Evolutionary conservation across 2,797 vertebrate species (phyloP).

Genomic region (Pogoniulus pusillus): DNA sequence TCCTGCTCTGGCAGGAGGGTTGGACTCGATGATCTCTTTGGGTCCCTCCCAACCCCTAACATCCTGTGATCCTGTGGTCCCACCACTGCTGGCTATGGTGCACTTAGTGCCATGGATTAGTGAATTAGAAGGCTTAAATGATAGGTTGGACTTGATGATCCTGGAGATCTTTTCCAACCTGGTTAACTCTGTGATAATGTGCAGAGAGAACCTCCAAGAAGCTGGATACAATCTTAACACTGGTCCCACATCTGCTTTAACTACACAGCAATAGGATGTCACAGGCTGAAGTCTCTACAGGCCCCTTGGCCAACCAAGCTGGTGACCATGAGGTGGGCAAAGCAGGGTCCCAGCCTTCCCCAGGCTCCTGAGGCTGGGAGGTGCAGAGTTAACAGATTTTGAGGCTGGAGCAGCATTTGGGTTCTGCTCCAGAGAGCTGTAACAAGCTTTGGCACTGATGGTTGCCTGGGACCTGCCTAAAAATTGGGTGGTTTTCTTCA

Average conservation of each 20-base stretch:
- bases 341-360: not conserved
- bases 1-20: no score
- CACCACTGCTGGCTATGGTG: rapidly evolving
- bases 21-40: no score
- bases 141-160: no score
- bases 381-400: rapidly evolving
- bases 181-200: not conserved
- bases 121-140: no score
- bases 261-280: rapidly evolving
- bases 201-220: not conserved
- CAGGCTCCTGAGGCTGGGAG: not conserved
- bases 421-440: not conserved
- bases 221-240: not conserved
- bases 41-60: no score
- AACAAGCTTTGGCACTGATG: not conserved
- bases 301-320: not conserved
- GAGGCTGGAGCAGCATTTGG: not conserved
- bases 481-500: not conserved
- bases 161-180: no score
- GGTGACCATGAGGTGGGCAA: not conserved
- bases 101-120: no score
- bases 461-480: not conserved
- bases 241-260: not conserved
- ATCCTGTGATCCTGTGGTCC: no score
- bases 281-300: not conserved